phyloP scores from a whole-genome alignment of 2,113 vertebrate species.

The Oxygymnocypris stewartii region DNA sequence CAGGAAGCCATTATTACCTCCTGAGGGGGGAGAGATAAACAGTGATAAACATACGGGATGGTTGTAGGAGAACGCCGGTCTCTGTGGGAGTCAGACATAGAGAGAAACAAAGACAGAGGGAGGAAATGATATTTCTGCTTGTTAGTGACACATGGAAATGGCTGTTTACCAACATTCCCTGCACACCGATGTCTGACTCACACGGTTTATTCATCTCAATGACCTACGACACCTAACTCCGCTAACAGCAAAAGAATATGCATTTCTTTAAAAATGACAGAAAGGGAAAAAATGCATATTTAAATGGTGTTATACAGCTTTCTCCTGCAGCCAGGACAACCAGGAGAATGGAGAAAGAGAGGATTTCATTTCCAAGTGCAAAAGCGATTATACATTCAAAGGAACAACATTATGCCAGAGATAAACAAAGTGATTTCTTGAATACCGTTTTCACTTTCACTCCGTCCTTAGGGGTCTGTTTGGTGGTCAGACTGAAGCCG shows the following conservation, averaged over 20 bases:
- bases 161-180: slow-evolving; percentile 65
- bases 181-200: slow-evolving; percentile 58
- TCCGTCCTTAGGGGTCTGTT: slow-evolving; percentile 93
- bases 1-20: slow-evolving; percentile 67
- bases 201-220: slow-evolving; percentile 63
- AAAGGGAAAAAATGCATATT: not conserved
- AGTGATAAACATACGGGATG: slow-evolving; percentile 20
- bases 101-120: not conserved
- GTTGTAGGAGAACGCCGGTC: slow-evolving; percentile 46
- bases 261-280: not conserved
- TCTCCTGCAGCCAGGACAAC: not conserved
- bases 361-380: not conserved
- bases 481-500: slow-evolving; percentile 92
- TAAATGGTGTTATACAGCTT: not conserved
- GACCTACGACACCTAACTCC: slow-evolving; percentile 57
- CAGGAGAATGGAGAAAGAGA: not conserved
- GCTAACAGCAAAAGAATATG: slow-evolving; percentile 35
- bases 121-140: slow-evolving; percentile 60
- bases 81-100: slow-evolving; percentile 50
- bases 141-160: slow-evolving; percentile 67
- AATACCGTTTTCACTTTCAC: slow-evolving; percentile 96
- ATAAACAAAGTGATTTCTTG: not conserved
- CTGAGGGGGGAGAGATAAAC: slow-evolving; percentile 19
- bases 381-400: slow-evolving; percentile 11
- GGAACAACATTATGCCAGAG: not conserved